Evolutionary conservation across 2,888 invertebrate species (phyloP).

Genomic region (Athalia rosae): DNA sequence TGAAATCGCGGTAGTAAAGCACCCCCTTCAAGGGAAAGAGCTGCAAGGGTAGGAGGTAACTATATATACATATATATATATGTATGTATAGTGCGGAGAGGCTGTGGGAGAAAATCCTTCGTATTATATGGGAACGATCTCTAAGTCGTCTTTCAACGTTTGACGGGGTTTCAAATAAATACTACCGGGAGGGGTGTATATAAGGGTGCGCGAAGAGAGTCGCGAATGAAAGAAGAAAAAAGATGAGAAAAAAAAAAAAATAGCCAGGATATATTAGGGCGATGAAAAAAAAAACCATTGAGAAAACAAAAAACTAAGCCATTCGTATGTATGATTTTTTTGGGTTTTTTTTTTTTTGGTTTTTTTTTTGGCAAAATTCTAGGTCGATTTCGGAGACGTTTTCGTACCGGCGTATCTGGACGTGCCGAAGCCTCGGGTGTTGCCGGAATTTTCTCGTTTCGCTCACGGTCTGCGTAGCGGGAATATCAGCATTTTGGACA

Average conservation of each 20-base stretch:
- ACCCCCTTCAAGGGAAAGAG: slow-evolving; percentile 23
- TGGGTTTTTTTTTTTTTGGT: slow-evolving; percentile 66
- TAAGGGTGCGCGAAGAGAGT: slow-evolving; percentile 23
- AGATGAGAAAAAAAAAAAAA: too few relatives aligned
- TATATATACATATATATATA: too few relatives aligned
- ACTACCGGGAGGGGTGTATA: slow-evolving; percentile 22
- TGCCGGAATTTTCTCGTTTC: slow-evolving; percentile 90
- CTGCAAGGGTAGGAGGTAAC: too few relatives aligned
- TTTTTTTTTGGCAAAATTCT: slow-evolving; percentile 60
- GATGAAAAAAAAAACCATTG: background rate
- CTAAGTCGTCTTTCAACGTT: slow-evolving; percentile 44
- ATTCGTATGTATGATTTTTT: too few relatives aligned
- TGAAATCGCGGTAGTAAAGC: slow-evolving; percentile 45
- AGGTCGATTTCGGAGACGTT: slow-evolving; percentile 94
- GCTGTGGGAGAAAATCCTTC: slow-evolving; percentile 15
- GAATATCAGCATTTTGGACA: slow-evolving; percentile 92
- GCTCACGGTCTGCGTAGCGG: slow-evolving; percentile 93
- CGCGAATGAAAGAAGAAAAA: background rate
- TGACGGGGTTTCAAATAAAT: slow-evolving; percentile 44
- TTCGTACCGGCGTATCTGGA: slow-evolving; percentile 85
- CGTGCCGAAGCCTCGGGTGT: slow-evolving; percentile 86
- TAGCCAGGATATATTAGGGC: slow-evolving; percentile 4
- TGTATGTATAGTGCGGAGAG: background rate
- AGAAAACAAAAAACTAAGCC: slow-evolving; percentile 2
- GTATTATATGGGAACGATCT: slow-evolving; percentile 39